Conservation (phyloP, 1,140 invertebrate species). For the Zaprionus nigranus region DNA sequence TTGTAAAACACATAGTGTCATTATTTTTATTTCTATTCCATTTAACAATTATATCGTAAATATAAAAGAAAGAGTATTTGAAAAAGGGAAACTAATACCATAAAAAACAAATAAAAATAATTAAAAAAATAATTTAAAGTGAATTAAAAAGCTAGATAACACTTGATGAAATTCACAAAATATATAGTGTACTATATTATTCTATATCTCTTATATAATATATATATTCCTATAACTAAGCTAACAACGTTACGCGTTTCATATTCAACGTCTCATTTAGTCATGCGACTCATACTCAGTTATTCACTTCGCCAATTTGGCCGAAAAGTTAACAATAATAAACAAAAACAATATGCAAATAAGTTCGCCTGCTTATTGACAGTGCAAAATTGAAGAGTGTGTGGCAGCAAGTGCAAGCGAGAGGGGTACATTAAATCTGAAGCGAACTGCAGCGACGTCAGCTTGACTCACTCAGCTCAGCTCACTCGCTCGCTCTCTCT, state of each 20-base stretch:
- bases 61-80: too few species aligned
- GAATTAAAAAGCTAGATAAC: too few species aligned
- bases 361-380: constrained; percentile 37
- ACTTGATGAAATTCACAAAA: too few species aligned
- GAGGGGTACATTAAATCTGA: constrained; percentile 43
- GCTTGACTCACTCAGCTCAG: constrained; percentile 55
- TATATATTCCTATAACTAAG: too few species aligned
- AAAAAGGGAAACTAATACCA: too few species aligned
- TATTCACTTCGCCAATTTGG: constrained; percentile 60
- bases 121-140: too few species aligned
- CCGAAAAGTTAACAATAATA: constrained; percentile 58
- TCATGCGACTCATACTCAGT: constrained; percentile 32
- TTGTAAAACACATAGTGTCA: too few species aligned
- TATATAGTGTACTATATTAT: too few species aligned
- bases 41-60: too few species aligned
- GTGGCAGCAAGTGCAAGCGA: not conserved
- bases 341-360: constrained; percentile 62
- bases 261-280: constrained; percentile 14
- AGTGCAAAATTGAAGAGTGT: constrained; percentile 41
- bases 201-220: too few species aligned
- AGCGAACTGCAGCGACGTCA: constrained; percentile 32
- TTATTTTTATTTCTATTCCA: too few species aligned
- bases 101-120: too few species aligned
- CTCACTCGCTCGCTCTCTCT: constrained; percentile 7
- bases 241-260: constrained; percentile 8